Evolutionary conservation across 2,797 vertebrate genomes (phyloP), one percentile per base, ranked within the genome.

Genomic region (Chloroceryle inda): DNA sequence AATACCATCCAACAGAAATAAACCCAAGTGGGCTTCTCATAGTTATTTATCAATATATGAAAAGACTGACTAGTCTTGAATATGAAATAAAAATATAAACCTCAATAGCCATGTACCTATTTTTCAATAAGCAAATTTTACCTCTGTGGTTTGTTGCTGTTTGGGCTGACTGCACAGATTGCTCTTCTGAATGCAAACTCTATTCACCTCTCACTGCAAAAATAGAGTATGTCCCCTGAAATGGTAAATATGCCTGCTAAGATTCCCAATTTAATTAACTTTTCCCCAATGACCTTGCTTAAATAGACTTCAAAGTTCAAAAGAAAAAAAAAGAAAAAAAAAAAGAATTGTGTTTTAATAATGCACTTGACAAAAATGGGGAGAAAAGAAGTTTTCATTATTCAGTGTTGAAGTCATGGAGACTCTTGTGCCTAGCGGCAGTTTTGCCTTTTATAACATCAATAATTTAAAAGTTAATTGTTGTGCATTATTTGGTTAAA

Each of bases 401-500:
- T 59, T 91, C 1, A 9, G 27, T 40, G 52, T 14, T 92, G 93
- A 89, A 97, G 85, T 59, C 58, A 91, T 86, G 91, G 89, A 96
- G 95, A 92, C 87, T 95, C 87, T 58, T 83, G 73, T 82, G 94
- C 89, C 88, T 82, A 13, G 82, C 1, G 17, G 93, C 86, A 91
- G 82, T 50, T 96, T 91, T 86, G 92, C 82, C 87, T 96, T 94
- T 92, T 89, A 90, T 61, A 82, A 69, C 69, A 94, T 96, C 88
- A 95, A 96, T 96, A 96, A 97, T 96, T 94, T 94, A 97, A 94
- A 93, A 83, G 74, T 92, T 95, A 96, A 96, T 94, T 92, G 87
- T 82, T 95, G 87, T 93, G 78, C 87, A 72, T 91, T 96, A 89
- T 96, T 96, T 94, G 94, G 87, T 88, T 94, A 85, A 95, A 88